These are phyloP conservation scores for Lordiphosa collinella DNA, from an alignment of 1,140 invertebrate genomes.

Conservation along the genomic window DNA sequence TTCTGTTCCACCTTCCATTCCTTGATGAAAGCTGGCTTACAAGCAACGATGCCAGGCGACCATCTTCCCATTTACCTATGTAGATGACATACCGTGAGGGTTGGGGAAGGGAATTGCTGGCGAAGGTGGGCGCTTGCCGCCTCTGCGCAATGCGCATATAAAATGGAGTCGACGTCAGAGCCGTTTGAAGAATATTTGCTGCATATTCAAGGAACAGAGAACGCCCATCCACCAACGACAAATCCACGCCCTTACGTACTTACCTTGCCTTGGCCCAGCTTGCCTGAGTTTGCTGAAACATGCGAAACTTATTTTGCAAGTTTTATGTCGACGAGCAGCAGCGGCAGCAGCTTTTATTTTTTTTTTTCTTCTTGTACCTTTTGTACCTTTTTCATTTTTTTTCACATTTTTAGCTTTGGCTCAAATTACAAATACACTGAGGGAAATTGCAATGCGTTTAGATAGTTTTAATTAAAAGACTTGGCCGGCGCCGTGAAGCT, in stretches of 20 bases:
- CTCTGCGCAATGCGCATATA: constrained; percentile 46
- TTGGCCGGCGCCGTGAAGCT: too few species aligned
- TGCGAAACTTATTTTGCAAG: constrained; percentile 77
- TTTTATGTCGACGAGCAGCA: constrained; percentile 68
- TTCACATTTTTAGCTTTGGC: constrained; percentile 61
- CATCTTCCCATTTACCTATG: constrained; percentile 58
- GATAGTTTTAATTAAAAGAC: not conserved
- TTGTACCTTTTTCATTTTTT: constrained; percentile 60
- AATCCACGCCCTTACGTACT: constrained; percentile 36
- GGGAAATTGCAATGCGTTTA: constrained; percentile 7
- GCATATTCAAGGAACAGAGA: constrained; percentile 60
- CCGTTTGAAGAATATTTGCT: constrained; percentile 73
- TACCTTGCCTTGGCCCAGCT: constrained; percentile 21
- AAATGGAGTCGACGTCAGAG: constrained; percentile 38
- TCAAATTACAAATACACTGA: constrained; percentile 63
- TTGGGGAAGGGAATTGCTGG: constrained; percentile 12
- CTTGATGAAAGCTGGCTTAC: constrained; percentile 40
- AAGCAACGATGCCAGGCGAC: constrained; percentile 17
- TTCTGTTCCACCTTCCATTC: not conserved
- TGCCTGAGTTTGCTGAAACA: constrained; percentile 68
- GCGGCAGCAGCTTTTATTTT: constrained; percentile 67
- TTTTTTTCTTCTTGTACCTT: constrained; percentile 53
- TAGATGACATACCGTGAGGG: constrained; percentile 7
- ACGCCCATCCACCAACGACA: constrained; percentile 20
- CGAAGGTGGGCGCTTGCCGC: constrained; percentile 46